Evolutionary conservation across 2,797 vertebrate species (phyloP).

Genomic region (Myotis vivesi): DNA sequence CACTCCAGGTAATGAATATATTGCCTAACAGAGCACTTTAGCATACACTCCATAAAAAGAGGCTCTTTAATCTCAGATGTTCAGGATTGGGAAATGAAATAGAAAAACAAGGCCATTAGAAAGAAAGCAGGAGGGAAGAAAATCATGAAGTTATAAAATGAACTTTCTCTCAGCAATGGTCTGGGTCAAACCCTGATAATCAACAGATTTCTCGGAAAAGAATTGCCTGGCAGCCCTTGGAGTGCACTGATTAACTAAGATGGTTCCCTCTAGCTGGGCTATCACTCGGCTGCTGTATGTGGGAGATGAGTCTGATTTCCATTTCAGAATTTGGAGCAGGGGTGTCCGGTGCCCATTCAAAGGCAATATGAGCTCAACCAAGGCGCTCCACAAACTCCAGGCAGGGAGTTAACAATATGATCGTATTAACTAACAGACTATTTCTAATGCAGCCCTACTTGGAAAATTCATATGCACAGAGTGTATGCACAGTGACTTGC

Average conservation of each 20-base stretch:
- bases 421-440: not conserved
- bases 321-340: not conserved
- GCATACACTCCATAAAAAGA: conserved; percentile 55
- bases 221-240: not conserved
- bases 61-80: not conserved
- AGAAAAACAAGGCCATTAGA: not conserved
- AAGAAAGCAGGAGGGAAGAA: conserved; percentile 24
- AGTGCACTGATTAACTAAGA: not conserved
- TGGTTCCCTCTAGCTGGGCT: not conserved
- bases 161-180: conserved; percentile 34
- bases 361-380: not conserved
- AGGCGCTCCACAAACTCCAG: not conserved
- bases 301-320: conserved; percentile 46
- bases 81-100: conserved; percentile 56
- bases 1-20: conserved; percentile 66
- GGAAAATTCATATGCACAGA: not conserved
- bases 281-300: not conserved
- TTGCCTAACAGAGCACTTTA: conserved; percentile 53
- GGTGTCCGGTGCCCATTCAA: not conserved
- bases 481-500: no score
- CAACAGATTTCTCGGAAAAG: not conserved
- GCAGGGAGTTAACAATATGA: not conserved
- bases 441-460: not conserved
- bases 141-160: conserved; percentile 58
- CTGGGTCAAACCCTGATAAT: conserved; percentile 2